phyloP scores from a whole-genome alignment of 1,140 invertebrate genomes.

The Thrips palmi region DNA sequence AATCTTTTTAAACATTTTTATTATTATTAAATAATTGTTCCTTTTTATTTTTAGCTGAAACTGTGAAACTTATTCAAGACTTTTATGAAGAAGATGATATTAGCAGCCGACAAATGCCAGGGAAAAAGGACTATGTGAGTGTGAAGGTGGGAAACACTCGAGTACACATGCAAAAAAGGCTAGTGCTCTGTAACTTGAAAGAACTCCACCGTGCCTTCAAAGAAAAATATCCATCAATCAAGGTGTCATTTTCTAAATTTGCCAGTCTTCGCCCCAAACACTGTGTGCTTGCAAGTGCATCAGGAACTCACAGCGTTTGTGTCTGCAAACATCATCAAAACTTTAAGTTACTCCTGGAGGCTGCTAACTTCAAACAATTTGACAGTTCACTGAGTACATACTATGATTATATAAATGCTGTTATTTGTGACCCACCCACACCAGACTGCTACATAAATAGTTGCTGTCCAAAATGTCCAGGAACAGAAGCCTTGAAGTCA shows the following conservation, averaged over 20 bases:
- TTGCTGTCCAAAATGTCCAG: constrained; percentile 2
- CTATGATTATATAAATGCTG: constrained; percentile 2
- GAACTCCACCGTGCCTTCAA: constrained; percentile 10
- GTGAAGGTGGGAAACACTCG: no score
- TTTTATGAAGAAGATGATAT: no score
- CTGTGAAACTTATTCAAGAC: no score
- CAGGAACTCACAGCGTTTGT: constrained; percentile 14
- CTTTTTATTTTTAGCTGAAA: no score
- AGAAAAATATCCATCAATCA: constrained; percentile 11
- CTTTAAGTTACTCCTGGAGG: constrained; percentile 8
- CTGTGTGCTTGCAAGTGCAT: constrained; percentile 11
- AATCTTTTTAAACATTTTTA: no score
- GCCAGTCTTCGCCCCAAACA: constrained; percentile 11
- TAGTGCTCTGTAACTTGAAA: constrained; percentile 10
- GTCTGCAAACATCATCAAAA: constrained; percentile 13
- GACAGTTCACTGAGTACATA: no score
- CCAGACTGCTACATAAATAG: constrained; percentile 3
- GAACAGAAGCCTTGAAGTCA: not conserved
- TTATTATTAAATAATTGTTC: no score
- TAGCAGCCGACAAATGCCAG: no score
- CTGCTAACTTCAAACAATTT: constrained; percentile 6
- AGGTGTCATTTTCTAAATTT: constrained; percentile 10
- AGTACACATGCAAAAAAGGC: constrained; percentile 11
- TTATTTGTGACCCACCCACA: constrained; percentile 7
- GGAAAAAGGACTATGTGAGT: no score